Evolutionary conservation across 2,888 invertebrate species (phyloP), one percentile per base, ranked within the genome.

Genomic region (Ennomos erosarius): DNA sequence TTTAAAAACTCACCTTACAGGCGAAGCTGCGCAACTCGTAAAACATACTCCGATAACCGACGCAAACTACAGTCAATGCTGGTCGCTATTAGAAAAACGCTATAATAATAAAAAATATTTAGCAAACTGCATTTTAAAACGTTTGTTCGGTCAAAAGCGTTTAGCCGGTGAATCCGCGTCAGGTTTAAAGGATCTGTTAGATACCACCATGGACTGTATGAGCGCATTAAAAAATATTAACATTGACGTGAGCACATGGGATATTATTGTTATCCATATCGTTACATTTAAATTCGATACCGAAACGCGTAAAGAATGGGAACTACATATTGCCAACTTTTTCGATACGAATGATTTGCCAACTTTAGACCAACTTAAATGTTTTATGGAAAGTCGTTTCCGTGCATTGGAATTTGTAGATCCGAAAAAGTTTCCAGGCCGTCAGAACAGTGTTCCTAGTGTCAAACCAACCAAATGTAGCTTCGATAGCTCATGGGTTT

Each of bases 11-110:
- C 34, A 35, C 13, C 10, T 59, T 1, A 44, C 44, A 0, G 58
- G 58, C 10, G 53, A 59, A 26, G 49, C 53, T 2, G 38, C 48
- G 9, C 39, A 11, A 8, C 34, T 56, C 10, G 36, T 59, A 6
- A 47, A 34, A n/a, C 53, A 59, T 8, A 33, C 44, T 10, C 48
- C 37, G 8, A 37, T 58, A 10, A 59, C 58, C 10, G 43, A 35
- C 9, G 34, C 8, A 9, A 59, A 59, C 39, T 59, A 59, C 10
- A 33, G 35, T 16, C 9, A 54, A 34, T 38, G 45, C 46, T 54
- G 53, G 53, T 10, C 11, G 9, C 13, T 37, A 12, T 39, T 54
- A 39, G 33, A 44, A 10, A 10, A 9, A n/a, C 6, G 33, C 8
- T 36, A 9, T 44, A 35, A 37, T 9, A 48, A 47, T 26, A 45